phyloP scores from a whole-genome alignment of 2,888 invertebrate species.

The Drosophila pegasa region DNA sequence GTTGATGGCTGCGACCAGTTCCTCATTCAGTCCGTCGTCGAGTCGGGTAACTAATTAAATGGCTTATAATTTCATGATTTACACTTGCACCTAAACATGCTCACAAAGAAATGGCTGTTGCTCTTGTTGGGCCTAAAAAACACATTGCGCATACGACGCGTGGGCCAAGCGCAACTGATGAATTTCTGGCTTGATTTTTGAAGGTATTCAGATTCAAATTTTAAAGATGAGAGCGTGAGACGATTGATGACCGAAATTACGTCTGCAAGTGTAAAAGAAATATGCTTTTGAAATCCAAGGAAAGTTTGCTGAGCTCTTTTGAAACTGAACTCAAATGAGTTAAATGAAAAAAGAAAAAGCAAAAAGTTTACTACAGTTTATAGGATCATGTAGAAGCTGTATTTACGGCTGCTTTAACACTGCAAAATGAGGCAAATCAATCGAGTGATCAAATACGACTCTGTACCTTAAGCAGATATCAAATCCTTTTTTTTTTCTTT shows the following conservation, averaged over 20 bases:
- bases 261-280: not conserved
- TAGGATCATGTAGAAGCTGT: too few relatives aligned
- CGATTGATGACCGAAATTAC: slow-evolving; percentile 42
- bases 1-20: slow-evolving; percentile 31
- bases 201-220: not conserved
- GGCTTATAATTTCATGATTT: slow-evolving; percentile 77
- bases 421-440: too few relatives aligned
- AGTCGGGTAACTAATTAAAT: slow-evolving; percentile 67
- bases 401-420: too few relatives aligned
- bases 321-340: not conserved
- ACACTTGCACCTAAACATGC: slow-evolving; percentile 64
- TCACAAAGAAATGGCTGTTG: slow-evolving; percentile 49
- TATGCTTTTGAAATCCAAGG: not conserved
- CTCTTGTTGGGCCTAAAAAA: slow-evolving; percentile 21
- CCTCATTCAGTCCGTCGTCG: slow-evolving; percentile 11
- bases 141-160: slow-evolving; percentile 52
- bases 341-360: not conserved
- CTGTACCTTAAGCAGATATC: too few relatives aligned
- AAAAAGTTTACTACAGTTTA: not conserved
- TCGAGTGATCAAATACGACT: too few relatives aligned
- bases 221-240: slow-evolving; percentile 42
- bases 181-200: too few relatives aligned
- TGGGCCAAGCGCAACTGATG: slow-evolving; percentile 28
- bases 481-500: too few relatives aligned
- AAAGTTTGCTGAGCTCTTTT: not conserved